phyloP scores from a whole-genome alignment of 1,140 invertebrate genomes.

The Anastrepha obliqua region DNA sequence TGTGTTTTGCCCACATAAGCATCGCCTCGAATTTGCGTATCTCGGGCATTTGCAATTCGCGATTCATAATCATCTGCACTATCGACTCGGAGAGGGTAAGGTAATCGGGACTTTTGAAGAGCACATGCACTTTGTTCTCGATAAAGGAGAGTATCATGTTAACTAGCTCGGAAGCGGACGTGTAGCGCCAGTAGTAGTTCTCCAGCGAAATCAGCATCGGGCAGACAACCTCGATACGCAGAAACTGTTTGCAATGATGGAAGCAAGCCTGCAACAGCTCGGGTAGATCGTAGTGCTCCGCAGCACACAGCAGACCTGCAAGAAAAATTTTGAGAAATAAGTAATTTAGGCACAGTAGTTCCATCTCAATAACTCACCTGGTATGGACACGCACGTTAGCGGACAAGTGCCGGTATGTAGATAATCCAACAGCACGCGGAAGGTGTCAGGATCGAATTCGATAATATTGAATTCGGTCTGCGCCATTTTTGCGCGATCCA shows the following conservation, averaged over 20 bases:
- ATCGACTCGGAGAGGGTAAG: slow-evolving; percentile 92
- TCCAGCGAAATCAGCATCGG: slow-evolving; percentile 93
- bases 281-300: slow-evolving; percentile 94
- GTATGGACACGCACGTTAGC: slow-evolving; percentile 92
- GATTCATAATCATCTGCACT: slow-evolving; percentile 95
- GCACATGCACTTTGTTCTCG: slow-evolving; percentile 87
- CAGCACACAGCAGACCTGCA: slow-evolving; percentile 86
- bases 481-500: slow-evolving; percentile 91
- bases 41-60: slow-evolving; percentile 89
- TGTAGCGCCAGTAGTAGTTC: slow-evolving; percentile 97
- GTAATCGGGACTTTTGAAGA: slow-evolving; percentile 90
- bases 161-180: slow-evolving; percentile 92
- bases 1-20: slow-evolving; percentile 90
- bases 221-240: slow-evolving; percentile 93
- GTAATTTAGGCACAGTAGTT: neutral
- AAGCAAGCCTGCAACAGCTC: slow-evolving; percentile 95
- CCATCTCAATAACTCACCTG: slow-evolving; percentile 75
- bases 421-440: slow-evolving; percentile 92
- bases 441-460: slow-evolving; percentile 95
- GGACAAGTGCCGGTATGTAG: slow-evolving; percentile 94
- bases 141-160: slow-evolving; percentile 95
- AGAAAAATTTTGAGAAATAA: neutral
- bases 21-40: slow-evolving; percentile 96
- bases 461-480: slow-evolving; percentile 97
- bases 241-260: slow-evolving; percentile 94